These are phyloP conservation scores for Liopterus haemorrhoidalis DNA, from an alignment of 2,888 invertebrate species.

Conservation along the genomic window DNA sequence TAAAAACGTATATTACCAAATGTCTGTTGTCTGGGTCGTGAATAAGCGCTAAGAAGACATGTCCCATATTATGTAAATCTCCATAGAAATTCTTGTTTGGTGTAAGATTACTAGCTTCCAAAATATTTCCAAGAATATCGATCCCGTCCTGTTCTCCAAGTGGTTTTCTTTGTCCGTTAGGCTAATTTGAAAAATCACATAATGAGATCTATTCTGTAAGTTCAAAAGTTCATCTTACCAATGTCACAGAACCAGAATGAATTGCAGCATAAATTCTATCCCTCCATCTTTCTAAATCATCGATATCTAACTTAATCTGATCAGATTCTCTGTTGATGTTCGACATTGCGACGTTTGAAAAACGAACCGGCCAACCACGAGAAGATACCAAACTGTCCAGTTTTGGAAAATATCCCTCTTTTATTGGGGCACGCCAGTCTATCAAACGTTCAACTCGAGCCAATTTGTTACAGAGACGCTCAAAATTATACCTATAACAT, in stretches of 20 bases:
- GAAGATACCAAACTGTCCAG: slow-evolving; percentile 71
- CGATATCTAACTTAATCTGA: slow-evolving; percentile 59
- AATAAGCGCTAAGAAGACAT: slow-evolving; percentile 66
- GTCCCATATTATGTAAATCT: slow-evolving; percentile 77
- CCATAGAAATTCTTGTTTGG: slow-evolving; percentile 68
- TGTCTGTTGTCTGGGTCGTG: slow-evolving; percentile 78
- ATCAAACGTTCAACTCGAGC: slow-evolving; percentile 57
- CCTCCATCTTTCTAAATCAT: slow-evolving; percentile 68
- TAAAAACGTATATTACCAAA: slow-evolving; percentile 51
- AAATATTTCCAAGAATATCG: slow-evolving; percentile 70
- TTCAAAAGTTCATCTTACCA: no score
- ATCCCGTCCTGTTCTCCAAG: slow-evolving; percentile 67
- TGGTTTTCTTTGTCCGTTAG: slow-evolving; percentile 50
- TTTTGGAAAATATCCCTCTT: slow-evolving; percentile 79
- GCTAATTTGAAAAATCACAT: slow-evolving; percentile 42
- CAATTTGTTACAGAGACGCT: slow-evolving; percentile 67
- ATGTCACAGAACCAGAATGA: slow-evolving; percentile 54
- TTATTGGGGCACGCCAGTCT: slow-evolving; percentile 63
- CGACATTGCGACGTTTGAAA: slow-evolving; percentile 49
- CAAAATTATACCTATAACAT: slow-evolving; percentile 62
- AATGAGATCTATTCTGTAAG: no score
- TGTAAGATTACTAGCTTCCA: slow-evolving; percentile 67
- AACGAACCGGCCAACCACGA: slow-evolving; percentile 68
- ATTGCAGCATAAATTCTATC: slow-evolving; percentile 68
- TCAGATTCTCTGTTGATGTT: slow-evolving; percentile 65